Percentiles rank a stretch among this genome's conserved stretches.
Conservation (phyloP, 2,797 vertebrate genomes). For the Coendou prehensilis region DNA sequence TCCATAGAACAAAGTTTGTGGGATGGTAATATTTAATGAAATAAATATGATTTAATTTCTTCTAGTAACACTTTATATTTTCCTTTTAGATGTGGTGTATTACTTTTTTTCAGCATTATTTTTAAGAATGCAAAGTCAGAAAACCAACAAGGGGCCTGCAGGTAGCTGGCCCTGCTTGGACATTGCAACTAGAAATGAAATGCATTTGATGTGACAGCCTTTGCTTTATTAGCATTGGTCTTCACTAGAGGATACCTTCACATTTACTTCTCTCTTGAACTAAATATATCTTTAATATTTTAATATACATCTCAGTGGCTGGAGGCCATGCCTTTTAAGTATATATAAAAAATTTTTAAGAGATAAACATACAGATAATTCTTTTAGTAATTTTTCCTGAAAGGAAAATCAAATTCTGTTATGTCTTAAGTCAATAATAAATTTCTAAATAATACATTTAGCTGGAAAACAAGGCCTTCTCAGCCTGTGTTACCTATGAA, state of each 20-base stretch:
- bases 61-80: constrained; percentile 58
- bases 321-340: constrained; percentile 67
- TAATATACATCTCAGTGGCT: constrained; percentile 60
- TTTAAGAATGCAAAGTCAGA: constrained; percentile 74
- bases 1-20: constrained; percentile 1
- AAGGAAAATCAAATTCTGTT: constrained; percentile 77
- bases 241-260: constrained; percentile 67
- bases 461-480: constrained; percentile 63
- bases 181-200: constrained; percentile 63
- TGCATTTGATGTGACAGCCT: constrained; percentile 52
- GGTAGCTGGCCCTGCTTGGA: constrained; percentile 62
- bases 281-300: constrained; percentile 63
- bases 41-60: constrained; percentile 67
- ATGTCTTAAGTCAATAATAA: constrained; percentile 68
- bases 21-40: constrained; percentile 53
- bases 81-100: constrained; percentile 25
- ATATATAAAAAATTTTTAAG: constrained; percentile 57
- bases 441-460: constrained; percentile 68
- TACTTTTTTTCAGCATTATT: constrained; percentile 77
- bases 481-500: constrained; percentile 44
- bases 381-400: constrained; percentile 68
- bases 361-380: constrained; percentile 68
- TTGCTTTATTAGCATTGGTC: constrained; percentile 62
- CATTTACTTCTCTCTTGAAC: constrained; percentile 64
- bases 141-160: constrained; percentile 63